phyloP scores from a whole-genome alignment of 2,888 invertebrate genomes.

The Campoletis raptor region DNA sequence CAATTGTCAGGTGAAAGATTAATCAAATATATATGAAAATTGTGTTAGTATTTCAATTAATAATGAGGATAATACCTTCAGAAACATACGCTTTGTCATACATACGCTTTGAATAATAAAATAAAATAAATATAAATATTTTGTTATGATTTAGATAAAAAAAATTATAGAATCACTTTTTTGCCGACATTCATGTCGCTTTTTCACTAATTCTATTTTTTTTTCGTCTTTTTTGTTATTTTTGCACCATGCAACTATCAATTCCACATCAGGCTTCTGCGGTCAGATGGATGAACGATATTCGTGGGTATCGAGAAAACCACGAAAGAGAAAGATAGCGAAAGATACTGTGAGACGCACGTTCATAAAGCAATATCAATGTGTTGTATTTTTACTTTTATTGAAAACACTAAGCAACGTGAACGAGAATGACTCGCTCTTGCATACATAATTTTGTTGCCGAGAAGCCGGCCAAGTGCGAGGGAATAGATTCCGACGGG shows the following conservation, averaged over 20 bases:
- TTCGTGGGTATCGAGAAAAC: conserved; percentile 58
- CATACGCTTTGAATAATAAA: background rate
- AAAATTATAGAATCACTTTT: background rate
- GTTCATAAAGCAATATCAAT: background rate
- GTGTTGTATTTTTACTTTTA: background rate
- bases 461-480: conserved; percentile 56
- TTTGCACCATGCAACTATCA: conserved; percentile 60
- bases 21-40: background rate
- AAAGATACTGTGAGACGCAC: conserved; percentile 1
- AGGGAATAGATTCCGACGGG: conserved; percentile 49
- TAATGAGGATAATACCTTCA: background rate
- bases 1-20: conserved; percentile 7
- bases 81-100: background rate
- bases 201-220: background rate
- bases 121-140: background rate
- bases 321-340: background rate
- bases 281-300: conserved; percentile 61
- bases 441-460: conserved; percentile 18
- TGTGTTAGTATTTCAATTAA: background rate
- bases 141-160: background rate
- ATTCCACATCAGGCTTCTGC: conserved; percentile 64
- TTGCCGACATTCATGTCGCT: background rate
- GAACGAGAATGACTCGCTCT: conserved; percentile 12
- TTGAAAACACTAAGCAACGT: background rate
- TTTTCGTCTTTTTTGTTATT: background rate